Percentiles rank a stretch among this genome's conserved stretches.
These are phyloP conservation scores for Erythrolamprus reginae DNA, from an alignment of 2,113 vertebrate species.

Conservation along the genomic window DNA sequence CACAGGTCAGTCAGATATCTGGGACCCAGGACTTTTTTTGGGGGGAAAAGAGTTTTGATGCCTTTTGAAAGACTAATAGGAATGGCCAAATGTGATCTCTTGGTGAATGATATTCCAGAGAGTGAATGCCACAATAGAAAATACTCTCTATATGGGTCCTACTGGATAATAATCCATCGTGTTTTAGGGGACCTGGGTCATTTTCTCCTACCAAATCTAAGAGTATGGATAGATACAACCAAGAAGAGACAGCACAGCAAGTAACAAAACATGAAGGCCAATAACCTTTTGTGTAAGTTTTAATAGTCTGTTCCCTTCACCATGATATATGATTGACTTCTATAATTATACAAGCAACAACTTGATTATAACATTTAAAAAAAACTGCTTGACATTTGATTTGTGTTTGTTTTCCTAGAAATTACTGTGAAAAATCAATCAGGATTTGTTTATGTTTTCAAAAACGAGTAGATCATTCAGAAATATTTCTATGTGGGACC, in stretches of 20 bases:
- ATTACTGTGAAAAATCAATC: background rate
- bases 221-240: background rate
- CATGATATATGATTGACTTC: background rate
- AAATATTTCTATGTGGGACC: conserved; percentile 15
- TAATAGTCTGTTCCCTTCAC: background rate
- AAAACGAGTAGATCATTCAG: background rate
- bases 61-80: background rate
- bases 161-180: background rate
- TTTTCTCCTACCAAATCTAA: background rate
- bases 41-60: background rate
- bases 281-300: background rate
- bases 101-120: background rate
- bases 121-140: background rate
- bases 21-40: background rate
- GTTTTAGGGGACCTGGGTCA: background rate
- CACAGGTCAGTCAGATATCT: background rate
- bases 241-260: background rate
- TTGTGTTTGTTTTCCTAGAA: conserved; percentile 32
- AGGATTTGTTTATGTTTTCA: background rate
- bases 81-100: background rate
- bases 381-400: conserved; percentile 25
- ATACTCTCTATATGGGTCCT: background rate
- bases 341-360: background rate
- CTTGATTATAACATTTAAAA: conserved; percentile 17
- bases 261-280: conserved; percentile 5